These are phyloP conservation scores for Lynx canadensis DNA, from an alignment of 2,113 vertebrate genomes.

Conservation along the genomic window DNA sequence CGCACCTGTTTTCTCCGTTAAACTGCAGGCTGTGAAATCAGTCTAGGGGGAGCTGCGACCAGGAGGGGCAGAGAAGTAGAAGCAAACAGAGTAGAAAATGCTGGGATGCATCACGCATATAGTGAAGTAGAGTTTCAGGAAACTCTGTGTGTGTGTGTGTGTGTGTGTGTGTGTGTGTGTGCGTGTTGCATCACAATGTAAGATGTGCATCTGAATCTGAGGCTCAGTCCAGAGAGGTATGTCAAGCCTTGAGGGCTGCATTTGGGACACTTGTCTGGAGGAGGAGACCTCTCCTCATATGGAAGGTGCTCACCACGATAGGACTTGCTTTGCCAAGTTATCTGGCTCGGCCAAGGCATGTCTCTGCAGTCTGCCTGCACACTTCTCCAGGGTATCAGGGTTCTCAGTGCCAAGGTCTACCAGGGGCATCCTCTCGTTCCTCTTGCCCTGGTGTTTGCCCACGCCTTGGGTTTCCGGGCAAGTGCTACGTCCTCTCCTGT, in stretches of 20 bases:
- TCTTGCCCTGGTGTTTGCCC: rapidly evolving
- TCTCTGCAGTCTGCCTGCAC: background rate
- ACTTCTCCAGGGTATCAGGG: background rate
- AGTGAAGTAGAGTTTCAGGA: background rate
- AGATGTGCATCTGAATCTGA: background rate
- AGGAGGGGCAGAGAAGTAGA: background rate
- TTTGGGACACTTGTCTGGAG: background rate
- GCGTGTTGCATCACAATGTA: background rate
- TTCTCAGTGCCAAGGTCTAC: background rate
- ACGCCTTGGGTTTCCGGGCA: background rate
- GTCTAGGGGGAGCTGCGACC: background rate
- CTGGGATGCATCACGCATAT: background rate
- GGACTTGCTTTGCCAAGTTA: background rate
- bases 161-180: background rate
- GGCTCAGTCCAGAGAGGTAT: background rate
- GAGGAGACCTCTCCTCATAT: background rate
- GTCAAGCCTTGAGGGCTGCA: rapidly evolving
- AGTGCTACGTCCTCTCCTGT: background rate
- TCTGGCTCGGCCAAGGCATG: background rate
- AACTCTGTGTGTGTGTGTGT: background rate
- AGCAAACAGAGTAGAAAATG: background rate
- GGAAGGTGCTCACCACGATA: rapidly evolving
- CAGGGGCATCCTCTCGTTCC: background rate
- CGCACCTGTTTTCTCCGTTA: background rate
- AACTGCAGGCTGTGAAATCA: background rate